Evolutionary conservation across 2,797 vertebrate species (phyloP).

Genomic region (Pagetopsis macropterus): DNA sequence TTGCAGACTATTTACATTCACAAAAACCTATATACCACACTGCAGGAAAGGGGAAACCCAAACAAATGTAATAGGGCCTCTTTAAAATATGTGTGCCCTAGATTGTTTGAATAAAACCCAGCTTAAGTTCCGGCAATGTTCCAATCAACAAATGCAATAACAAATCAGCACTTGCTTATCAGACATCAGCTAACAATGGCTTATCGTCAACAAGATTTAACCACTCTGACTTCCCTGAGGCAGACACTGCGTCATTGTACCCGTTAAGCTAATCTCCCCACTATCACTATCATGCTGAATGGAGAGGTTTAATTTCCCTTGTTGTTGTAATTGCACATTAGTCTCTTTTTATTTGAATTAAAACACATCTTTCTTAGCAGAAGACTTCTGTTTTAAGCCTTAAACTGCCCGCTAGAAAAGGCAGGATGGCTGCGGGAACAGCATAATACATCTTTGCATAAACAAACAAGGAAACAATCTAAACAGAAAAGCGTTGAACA

Average conservation of each 20-base stretch:
- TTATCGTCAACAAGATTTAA: slow-evolving; percentile 48
- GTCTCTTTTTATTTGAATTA: slow-evolving; percentile 55
- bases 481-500: slow-evolving; percentile 61
- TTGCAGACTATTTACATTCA: too few relatives aligned
- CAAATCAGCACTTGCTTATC: slow-evolving; percentile 53
- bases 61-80: too few relatives aligned
- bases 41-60: too few relatives aligned
- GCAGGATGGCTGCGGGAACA: slow-evolving; percentile 37
- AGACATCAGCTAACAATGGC: slow-evolving; percentile 54
- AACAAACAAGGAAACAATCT: slow-evolving; percentile 60
- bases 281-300: slow-evolving; percentile 50
- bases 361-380: slow-evolving; percentile 34
- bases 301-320: slow-evolving; percentile 54
- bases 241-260: slow-evolving; percentile 48
- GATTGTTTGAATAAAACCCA: slow-evolving; percentile 18
- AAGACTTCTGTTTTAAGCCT: slow-evolving; percentile 28
- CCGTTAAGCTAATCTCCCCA: slow-evolving; percentile 49
- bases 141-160: slow-evolving; percentile 35
- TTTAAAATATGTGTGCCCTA: neutral
- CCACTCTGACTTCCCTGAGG: slow-evolving; percentile 29
- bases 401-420: slow-evolving; percentile 24
- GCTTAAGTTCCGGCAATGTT: slow-evolving; percentile 16
- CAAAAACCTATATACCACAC: too few relatives aligned
- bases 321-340: slow-evolving; percentile 63
- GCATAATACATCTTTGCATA: slow-evolving; percentile 42